Conservation (phyloP, 2,113 vertebrate species). For the Hemibagrus wyckioides region DNA sequence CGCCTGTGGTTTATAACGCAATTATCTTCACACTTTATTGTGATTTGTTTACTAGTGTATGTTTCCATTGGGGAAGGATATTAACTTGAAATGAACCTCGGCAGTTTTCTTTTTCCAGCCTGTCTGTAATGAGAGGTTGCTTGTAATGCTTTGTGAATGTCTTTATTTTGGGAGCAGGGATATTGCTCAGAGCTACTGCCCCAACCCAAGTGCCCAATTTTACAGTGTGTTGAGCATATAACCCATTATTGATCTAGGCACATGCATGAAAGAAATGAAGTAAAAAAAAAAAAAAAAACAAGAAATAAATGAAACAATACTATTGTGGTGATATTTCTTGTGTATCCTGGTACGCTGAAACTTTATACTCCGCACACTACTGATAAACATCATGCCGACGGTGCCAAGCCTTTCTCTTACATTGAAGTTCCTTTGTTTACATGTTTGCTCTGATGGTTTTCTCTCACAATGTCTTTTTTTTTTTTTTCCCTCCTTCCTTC, state of each 20-base stretch:
- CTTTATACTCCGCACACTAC: not conserved
- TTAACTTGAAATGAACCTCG: not conserved
- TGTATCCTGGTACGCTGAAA: not conserved
- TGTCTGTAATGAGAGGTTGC: not conserved
- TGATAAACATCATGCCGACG: not conserved
- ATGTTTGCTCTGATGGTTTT: not conserved
- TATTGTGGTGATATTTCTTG: not conserved
- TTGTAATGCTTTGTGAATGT: not conserved
- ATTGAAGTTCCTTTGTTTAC: slow-evolving; percentile 20
- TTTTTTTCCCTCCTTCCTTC: not conserved
- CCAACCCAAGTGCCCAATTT: not conserved
- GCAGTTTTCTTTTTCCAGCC: not conserved
- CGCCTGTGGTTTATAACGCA: not conserved
- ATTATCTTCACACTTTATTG: not conserved
- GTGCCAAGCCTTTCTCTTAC: not conserved
- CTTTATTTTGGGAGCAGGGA: not conserved
- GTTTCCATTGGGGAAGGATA: not conserved
- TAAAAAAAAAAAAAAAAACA: not conserved
- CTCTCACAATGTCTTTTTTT: not conserved
- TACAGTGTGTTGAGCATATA: not conserved
- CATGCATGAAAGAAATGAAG: not conserved
- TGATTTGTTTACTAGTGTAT: not conserved
- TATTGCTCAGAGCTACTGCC: not conserved
- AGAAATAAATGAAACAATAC: too few relatives aligned
- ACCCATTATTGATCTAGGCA: not conserved